Evolutionary conservation across 1,140 invertebrate genomes (phyloP).

Genomic region (Ceratina japonica): DNA sequence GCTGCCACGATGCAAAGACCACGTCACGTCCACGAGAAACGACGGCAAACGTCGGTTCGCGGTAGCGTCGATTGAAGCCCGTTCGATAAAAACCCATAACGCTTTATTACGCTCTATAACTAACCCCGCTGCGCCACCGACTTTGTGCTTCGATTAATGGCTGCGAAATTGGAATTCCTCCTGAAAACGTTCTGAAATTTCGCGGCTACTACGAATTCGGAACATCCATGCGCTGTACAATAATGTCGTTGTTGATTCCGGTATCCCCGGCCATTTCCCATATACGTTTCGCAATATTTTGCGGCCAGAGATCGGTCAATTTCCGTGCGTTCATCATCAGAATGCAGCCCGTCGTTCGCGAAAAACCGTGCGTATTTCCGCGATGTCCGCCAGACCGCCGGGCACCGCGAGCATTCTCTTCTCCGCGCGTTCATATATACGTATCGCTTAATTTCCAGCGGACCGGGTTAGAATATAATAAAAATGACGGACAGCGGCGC

Average conservation of each 20-base stretch:
- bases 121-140: neutral
- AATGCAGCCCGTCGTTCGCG: neutral
- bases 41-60: slow-evolving; percentile 20
- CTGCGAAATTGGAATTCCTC: neutral
- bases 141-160: slow-evolving; percentile 19
- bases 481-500: slow-evolving; percentile 11
- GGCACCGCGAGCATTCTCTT: neutral
- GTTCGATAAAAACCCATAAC: slow-evolving; percentile 49
- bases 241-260: neutral
- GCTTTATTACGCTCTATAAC: slow-evolving; percentile 48
- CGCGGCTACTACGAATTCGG: too few species aligned
- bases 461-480: neutral
- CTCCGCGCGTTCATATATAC: neutral
- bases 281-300: neutral
- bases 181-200: neutral
- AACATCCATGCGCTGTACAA: neutral
- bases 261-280: neutral
- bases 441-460: slow-evolving; percentile 26
- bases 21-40: slow-evolving; percentile 57
- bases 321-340: neutral
- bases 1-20: slow-evolving; percentile 62
- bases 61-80: slow-evolving; percentile 48
- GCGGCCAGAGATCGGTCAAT: neutral
- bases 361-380: neutral
- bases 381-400: neutral